Evolutionary conservation across 1,140 invertebrate species (phyloP), one percentile per base, ranked within the genome.

Genomic region (Megalonaias nervosa): DNA sequence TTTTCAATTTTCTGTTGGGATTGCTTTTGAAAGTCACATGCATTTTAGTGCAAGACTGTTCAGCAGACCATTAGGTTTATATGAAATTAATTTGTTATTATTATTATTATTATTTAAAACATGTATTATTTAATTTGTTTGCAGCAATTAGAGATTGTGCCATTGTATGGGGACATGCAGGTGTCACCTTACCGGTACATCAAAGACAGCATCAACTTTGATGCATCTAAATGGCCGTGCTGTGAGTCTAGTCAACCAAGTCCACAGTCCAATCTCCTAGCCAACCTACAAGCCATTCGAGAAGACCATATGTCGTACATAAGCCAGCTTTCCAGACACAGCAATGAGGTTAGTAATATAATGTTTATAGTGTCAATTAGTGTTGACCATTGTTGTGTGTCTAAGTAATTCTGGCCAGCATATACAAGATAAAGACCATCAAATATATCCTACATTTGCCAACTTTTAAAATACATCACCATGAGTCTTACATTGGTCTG

Each of bases 181-280:
- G 99, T 99, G 76, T 97, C 97, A 0, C 98, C 98, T 0, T 99
- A 99, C 89, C 98, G 98, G 89, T 99, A 99, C 87, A 97, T 99
- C 64, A 98, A 97, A 91, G 93, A 97, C 67, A 97, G 96, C 71
- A 97, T 97, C 85, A 96, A 98, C 89, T 99, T 97, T 90, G 98
- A 99, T 88, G 92, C 96, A 0, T 93, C 93, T 12, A 95, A 95
- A 88, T 99, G 98, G 98, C 98, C 98, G 6, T 56, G 97, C 94
- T 89, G 95, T 81, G 90, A 86, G 68, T 87, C 86, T 21, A 86
- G 83, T 78, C 84, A 84, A n/a, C 85, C 86, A 14, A 89, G 96
- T 77, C 96, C 97, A 0, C 98, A 99, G 91, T 96, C 98, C 0
- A 97, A 99, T 92, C 93, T 99, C 68, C 97, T 99, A 93, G 96